A percentile compares a stretch with the other conserved stretches of the same genome.
Conservation (phyloP, 1,140 invertebrate species). For the Plectrocnemia conspersa region DNA sequence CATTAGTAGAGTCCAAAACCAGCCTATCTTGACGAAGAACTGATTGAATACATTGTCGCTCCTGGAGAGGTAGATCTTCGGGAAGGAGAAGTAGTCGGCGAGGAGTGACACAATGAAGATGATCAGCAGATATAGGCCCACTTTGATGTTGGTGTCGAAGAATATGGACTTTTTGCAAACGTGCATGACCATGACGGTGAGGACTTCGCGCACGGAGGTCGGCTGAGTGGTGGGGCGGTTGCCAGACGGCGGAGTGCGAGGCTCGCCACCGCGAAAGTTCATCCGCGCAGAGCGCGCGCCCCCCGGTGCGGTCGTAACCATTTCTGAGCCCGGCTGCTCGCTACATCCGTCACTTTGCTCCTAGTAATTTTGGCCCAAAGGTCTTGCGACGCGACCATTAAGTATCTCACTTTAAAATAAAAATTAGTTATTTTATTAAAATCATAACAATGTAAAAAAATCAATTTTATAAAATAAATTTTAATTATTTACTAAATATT, state of each 20-base stretch:
- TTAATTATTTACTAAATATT: too few relatives aligned
- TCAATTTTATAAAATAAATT: too few relatives aligned
- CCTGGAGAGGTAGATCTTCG: slow-evolving; percentile 79
- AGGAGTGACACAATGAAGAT: slow-evolving; percentile 81
- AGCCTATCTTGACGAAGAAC: slow-evolving; percentile 92
- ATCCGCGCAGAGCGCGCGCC: slow-evolving; percentile 34
- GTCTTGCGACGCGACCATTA: too few relatives aligned
- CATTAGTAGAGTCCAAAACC: slow-evolving; percentile 85
- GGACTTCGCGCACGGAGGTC: slow-evolving; percentile 72
- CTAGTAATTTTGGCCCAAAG: too few relatives aligned
- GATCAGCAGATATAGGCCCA: slow-evolving; percentile 74
- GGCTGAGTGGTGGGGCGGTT: slow-evolving; percentile 76
- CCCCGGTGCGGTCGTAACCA: slow-evolving; percentile 5
- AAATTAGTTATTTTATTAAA: too few relatives aligned
- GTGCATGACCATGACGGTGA: slow-evolving; percentile 79
- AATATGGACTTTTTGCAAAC: slow-evolving; percentile 83
- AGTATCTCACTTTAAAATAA: too few relatives aligned
- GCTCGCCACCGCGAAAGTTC: slow-evolving; percentile 52
- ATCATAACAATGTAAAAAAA: too few relatives aligned
- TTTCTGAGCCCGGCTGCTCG: too few relatives aligned
- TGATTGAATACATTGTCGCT: slow-evolving; percentile 86
- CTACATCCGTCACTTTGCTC: too few relatives aligned
- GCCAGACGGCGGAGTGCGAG: slow-evolving; percentile 44
- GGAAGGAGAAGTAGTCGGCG: slow-evolving; percentile 75
- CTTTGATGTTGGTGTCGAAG: slow-evolving; percentile 79